A percentile compares a stretch with the other conserved stretches of the same genome.
Conservation (phyloP, 1,140 invertebrate species). For the Eupristina koningsbergeri region DNA sequence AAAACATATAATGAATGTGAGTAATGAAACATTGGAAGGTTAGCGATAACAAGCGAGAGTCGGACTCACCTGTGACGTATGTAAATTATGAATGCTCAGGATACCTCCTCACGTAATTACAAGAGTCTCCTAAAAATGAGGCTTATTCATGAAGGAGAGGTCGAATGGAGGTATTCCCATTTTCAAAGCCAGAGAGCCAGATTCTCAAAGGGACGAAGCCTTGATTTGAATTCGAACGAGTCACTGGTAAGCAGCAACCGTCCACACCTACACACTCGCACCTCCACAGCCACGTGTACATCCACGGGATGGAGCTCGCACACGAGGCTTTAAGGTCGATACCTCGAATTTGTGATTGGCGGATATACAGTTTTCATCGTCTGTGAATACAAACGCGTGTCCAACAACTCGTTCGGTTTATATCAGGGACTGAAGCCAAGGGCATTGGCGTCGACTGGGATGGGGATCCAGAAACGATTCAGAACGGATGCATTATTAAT, state of each 20-base stretch:
- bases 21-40: no score
- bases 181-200: neutral
- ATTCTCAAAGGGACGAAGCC: neutral
- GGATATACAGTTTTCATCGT: conserved; percentile 6
- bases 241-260: neutral
- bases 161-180: neutral
- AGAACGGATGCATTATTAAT: conserved; percentile 17
- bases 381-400: conserved; percentile 3
- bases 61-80: no score
- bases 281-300: neutral
- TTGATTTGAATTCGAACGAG: neutral
- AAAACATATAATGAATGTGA: no score
- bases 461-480: neutral
- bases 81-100: no score
- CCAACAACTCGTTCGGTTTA: neutral
- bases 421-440: neutral
- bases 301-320: neutral
- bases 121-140: no score
- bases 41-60: no score
- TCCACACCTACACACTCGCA: neutral
- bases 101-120: no score
- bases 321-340: neutral
- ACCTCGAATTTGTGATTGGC: neutral
- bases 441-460: neutral
- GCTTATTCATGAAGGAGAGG: neutral